A percentile compares a stretch with the other conserved stretches of the same genome.
These are phyloP conservation scores for Orchestia grillus DNA, from an alignment of 1,140 invertebrate species.

Conservation along the genomic window DNA sequence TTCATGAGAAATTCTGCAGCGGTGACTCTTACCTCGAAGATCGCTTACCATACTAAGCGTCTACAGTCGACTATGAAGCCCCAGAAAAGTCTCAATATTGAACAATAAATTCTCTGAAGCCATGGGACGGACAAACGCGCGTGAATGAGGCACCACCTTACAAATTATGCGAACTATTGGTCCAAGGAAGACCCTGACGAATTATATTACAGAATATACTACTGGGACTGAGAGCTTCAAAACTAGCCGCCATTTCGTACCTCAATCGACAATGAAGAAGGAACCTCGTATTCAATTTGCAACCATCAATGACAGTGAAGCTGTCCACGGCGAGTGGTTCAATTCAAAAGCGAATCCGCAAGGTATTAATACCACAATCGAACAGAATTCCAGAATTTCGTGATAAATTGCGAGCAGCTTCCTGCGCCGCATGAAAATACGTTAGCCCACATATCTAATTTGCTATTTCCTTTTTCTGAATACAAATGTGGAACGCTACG, in stretches of 20 bases:
- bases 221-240: background rate
- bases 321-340: background rate
- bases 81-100: background rate
- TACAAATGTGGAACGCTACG: background rate
- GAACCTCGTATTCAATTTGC: background rate
- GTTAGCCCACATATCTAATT: background rate
- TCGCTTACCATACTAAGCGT: background rate
- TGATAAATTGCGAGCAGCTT: background rate
- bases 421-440: background rate
- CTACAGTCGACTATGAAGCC: conserved; percentile 21
- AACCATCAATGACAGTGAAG: background rate
- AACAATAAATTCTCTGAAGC: background rate
- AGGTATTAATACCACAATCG: background rate
- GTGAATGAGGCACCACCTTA: background rate
- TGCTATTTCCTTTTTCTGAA: background rate
- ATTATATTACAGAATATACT: background rate
- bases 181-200: background rate
- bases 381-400: background rate
- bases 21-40: background rate
- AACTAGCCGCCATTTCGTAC: background rate
- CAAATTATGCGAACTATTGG: background rate
- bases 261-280: background rate
- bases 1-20: background rate
- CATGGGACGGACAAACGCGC: background rate
- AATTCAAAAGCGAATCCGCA: background rate